These are phyloP conservation scores for Adelges cooleyi DNA, from an alignment of 1,140 invertebrate genomes.

Conservation along the genomic window DNA sequence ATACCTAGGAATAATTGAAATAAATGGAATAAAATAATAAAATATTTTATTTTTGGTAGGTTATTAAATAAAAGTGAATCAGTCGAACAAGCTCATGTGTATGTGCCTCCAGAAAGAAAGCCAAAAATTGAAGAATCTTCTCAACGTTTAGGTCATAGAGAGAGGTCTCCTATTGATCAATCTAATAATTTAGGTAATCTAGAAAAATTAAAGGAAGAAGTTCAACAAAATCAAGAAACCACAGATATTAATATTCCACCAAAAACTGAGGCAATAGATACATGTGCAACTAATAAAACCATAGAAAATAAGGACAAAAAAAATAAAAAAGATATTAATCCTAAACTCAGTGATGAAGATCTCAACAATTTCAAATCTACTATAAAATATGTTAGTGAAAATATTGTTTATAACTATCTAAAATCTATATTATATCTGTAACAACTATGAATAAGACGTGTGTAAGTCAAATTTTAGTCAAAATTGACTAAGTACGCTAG, in stretches of 20 bases:
- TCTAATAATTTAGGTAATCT: neutral
- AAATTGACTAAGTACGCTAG: too few species aligned
- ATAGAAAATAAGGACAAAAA: neutral
- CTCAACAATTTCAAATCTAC: neutral
- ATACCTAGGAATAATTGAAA: too few species aligned
- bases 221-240: neutral
- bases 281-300: neutral
- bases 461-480: too few species aligned
- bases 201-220: neutral
- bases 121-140: slow-evolving; percentile 11
- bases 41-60: too few species aligned
- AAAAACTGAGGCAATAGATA: too few species aligned
- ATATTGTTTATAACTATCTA: neutral
- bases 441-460: too few species aligned
- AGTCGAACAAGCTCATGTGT: slow-evolving; percentile 16
- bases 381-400: slow-evolving; percentile 16
- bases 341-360: slow-evolving; percentile 12
- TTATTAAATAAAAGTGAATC: slow-evolving; percentile 22
- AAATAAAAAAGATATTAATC: too few species aligned
- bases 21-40: too few species aligned
- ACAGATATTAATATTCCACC: neutral
- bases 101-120: slow-evolving; percentile 13
- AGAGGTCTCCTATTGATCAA: neutral
- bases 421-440: neutral
- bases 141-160: neutral